Base-by-base conservation (phyloP, 1,140 invertebrate species). In the Listronotus bonariensis region DNA sequence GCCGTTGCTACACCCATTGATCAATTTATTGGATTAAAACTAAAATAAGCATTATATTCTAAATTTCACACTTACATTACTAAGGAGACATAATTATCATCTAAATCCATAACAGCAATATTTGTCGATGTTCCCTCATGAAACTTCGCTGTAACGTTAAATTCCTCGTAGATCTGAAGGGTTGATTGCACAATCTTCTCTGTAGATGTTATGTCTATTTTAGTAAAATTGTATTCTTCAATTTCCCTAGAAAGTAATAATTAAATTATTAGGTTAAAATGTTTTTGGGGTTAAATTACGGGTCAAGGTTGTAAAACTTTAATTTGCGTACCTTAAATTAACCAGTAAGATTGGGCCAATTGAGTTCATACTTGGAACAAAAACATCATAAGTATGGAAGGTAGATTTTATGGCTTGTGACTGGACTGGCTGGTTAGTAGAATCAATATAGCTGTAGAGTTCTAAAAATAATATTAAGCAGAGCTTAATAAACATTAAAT, bases 51-150 rank as follows among this genome's bases (percentile, higher is more conserved):
- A 26, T 26, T 26, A 26, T 5, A 26, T 26, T 26, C 20, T 51
- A 34, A 64, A 45, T 5, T 26, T 26, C 9, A 45, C 14, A 83
- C 85, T 83, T 78, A 92, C 89, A 85, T 87, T 61, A 89, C 83
- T 38, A 89, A 78, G 18, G 88, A 87, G 10, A 89, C 86, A 76
- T 90, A 90, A 18, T 85, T 81, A 73, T 90, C 89, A 72, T 83
- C 78, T 59, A 81, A 79, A 78, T 90, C 89, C 51, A 87, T 83
- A 53, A 84, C 85, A 45, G 86, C 84, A 12, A 90, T 80, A 59
- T 84, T 84, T 9, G 84, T 82, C 31, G 84, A 82, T 53, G 80
- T 82, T 68, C 82, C 82, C 68, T 77, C 79, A 66, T 76, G 72
- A 58, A 75, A 68, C 49, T 70, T 66, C 56, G 58, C 14, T 59